These are phyloP conservation scores for Eclectus roratus DNA, from an alignment of 2,113 vertebrate species.

Conservation along the genomic window DNA sequence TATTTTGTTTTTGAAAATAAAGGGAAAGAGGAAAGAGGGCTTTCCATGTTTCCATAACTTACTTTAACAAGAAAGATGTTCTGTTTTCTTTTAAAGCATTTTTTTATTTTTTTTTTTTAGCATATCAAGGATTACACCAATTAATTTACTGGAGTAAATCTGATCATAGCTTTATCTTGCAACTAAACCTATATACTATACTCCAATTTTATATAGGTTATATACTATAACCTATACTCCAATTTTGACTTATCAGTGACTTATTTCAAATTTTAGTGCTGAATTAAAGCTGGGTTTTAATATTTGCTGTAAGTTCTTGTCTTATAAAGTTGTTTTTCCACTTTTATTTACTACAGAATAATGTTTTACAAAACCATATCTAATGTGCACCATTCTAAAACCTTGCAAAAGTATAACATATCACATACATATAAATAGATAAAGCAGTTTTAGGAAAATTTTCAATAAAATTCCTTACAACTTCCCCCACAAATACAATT, in stretches of 20 bases:
- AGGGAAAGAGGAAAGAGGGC: neutral
- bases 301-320: neutral
- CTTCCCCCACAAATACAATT: neutral
- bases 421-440: neutral
- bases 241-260: neutral
- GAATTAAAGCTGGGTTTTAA: neutral
- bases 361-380: neutral
- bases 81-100: neutral
- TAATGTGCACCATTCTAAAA: neutral
- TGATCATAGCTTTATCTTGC: neutral
- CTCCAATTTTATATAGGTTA: neutral
- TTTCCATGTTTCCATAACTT: neutral
- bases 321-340: neutral
- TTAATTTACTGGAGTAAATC: neutral
- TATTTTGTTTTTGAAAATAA: neutral
- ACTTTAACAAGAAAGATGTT: neutral
- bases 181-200: neutral
- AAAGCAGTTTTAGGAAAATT: neutral
- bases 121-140: neutral
- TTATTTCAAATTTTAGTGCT: neutral
- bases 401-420: neutral
- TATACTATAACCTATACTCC: neutral
- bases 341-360: neutral
- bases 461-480: neutral
- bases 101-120: neutral